These are phyloP conservation scores for Amphipoea lucens DNA, from an alignment of 2,888 invertebrate genomes.

Conservation along the genomic window DNA sequence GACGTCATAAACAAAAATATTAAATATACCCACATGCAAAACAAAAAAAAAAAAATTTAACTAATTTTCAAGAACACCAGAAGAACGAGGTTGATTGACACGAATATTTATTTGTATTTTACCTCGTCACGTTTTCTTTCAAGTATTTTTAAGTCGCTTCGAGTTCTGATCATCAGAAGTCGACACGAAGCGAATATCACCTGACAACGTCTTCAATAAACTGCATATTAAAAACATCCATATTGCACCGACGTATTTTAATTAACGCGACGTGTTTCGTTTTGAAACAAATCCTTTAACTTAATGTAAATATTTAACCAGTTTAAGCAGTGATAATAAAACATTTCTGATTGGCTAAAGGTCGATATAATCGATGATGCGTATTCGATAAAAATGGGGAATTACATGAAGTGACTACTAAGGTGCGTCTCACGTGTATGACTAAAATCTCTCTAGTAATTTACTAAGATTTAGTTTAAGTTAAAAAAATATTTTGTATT, in stretches of 20 bases:
- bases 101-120: background rate
- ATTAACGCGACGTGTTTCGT: background rate
- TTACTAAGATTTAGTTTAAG: conserved; percentile 9
- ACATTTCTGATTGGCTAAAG: conserved; percentile 27
- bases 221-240: background rate
- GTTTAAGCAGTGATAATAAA: conserved; percentile 29
- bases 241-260: background rate
- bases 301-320: conserved; percentile 1
- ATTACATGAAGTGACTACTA: conserved; percentile 29
- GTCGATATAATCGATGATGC: conserved; percentile 17
- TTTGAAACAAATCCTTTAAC: conserved; percentile 15
- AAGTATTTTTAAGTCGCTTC: background rate
- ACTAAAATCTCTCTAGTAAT: conserved; percentile 12
- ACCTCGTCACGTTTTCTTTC: background rate
- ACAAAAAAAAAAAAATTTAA: no score
- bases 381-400: conserved; percentile 43
- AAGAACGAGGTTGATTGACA: background rate
- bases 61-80: background rate
- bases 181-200: background rate
- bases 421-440: background rate
- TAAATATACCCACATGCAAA: no score
- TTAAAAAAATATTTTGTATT: no score
- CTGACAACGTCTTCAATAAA: background rate
- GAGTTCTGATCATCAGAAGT: background rate
- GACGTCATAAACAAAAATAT: no score